A percentile compares a stretch with the other conserved stretches of the same genome.
phyloP scores from a whole-genome alignment of 1,140 invertebrate species.

The Euwallacea fornicatus region DNA sequence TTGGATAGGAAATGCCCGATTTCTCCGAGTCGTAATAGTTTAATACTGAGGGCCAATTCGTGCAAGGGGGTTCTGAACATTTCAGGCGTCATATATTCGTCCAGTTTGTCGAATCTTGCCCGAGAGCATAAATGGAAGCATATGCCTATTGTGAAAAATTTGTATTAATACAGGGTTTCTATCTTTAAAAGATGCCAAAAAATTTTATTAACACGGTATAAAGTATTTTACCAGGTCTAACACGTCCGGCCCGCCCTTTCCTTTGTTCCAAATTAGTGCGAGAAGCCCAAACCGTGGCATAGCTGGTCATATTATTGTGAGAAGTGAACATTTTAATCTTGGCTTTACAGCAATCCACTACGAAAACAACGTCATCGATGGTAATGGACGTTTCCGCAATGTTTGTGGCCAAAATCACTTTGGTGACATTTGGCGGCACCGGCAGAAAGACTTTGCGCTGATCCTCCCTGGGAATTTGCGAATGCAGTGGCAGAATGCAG shows the following conservation, averaged over 20 bases:
- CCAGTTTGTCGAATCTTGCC: conserved; percentile 72
- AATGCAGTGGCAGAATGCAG: conserved; percentile 82
- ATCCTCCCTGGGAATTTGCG: conserved; percentile 87
- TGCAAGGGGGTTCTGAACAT: conserved; percentile 95
- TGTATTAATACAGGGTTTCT: neutral
- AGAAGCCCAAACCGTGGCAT: conserved; percentile 92
- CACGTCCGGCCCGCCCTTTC: conserved; percentile 87
- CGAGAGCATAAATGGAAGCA: conserved; percentile 87
- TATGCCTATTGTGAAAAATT: conserved; percentile 55
- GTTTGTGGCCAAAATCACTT: conserved; percentile 88
- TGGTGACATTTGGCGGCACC: conserved; percentile 71
- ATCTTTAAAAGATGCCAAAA: neutral
- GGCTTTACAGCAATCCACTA: conserved; percentile 93
- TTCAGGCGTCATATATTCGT: conserved; percentile 91
- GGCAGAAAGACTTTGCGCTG: conserved; percentile 85
- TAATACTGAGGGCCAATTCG: conserved; percentile 82
- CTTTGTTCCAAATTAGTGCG: conserved; percentile 89
- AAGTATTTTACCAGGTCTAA: conserved; percentile 65
- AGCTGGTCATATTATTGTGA: conserved; percentile 94
- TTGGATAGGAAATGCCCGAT: conserved; percentile 93
- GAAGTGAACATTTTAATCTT: conserved; percentile 95
- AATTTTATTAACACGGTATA: neutral
- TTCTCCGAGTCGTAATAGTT: conserved; percentile 83
- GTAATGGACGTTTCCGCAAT: conserved; percentile 95
- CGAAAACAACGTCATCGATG: conserved; percentile 95